phyloP scores from a whole-genome alignment of 2,113 vertebrate genomes.

The Atlantisia rogersi region DNA sequence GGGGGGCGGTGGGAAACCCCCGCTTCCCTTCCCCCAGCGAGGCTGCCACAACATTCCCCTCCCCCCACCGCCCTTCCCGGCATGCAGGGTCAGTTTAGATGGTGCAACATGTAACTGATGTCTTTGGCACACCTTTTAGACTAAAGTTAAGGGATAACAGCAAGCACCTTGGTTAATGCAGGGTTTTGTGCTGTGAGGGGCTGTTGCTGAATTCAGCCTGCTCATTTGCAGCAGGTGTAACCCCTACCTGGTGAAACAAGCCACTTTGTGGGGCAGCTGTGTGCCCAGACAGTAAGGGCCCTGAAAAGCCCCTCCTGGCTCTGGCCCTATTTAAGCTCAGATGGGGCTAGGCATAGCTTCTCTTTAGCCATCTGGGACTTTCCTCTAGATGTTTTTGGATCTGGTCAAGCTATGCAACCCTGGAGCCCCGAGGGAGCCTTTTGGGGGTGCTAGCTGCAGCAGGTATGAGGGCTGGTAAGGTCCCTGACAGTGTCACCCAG shows the following conservation, averaged over 20 bases:
- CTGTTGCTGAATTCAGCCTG: background rate
- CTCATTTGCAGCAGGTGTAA: rapidly evolving
- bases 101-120: background rate
- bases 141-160: background rate
- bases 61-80: too few relatives aligned
- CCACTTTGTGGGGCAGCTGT: background rate
- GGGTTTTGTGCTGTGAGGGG: background rate
- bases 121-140: background rate
- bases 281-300: background rate
- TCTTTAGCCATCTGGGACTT: rapidly evolving
- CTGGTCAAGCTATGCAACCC: rapidly evolving
- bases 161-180: background rate
- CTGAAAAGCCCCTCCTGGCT: background rate
- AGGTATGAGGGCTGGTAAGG: rapidly evolving
- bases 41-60: background rate
- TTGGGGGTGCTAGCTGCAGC: too few relatives aligned
- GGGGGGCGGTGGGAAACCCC: background rate
- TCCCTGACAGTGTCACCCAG: rapidly evolving
- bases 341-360: rapidly evolving
- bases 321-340: background rate
- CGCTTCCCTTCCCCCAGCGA: background rate
- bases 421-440: rapidly evolving
- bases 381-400: rapidly evolving
- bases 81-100: background rate
- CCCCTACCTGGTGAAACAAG: background rate